Base-by-base conservation (phyloP, 2,797 vertebrate genomes). In the Eptatretus atami region DNA sequence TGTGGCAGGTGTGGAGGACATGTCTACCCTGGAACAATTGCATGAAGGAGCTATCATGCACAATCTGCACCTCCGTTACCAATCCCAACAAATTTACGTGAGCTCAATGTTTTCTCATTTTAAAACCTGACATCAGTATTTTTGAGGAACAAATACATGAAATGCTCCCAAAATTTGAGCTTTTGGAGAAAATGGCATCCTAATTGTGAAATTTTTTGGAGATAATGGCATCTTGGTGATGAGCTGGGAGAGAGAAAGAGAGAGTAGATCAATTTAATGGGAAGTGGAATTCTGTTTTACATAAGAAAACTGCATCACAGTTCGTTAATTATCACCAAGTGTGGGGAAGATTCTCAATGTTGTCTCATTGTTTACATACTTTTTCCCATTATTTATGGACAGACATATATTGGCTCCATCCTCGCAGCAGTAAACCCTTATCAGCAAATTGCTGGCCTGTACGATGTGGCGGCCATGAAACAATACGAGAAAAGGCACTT, bases 361-460 rank as follows among this genome's bases (percentile, higher is more conserved):
- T 61, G 57, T 61, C 25, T 61, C 25, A n/a, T 72, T 69, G 70
- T 69, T 70, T 61, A 8, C 0, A 70, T 72, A 44, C 68, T 0
- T 1, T 64, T n/a, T 13, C 44, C 53, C 19, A 13, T 6, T 44
- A 53, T 67, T 54, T 66, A 65, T 67, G 71, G 69, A 44, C 69
- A 87, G 85, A 87, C 83, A 65, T 86, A 84, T 72, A 86, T 87
- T 31, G 85, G 85, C 52, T 86, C 83, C 2, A 90, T 90, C 72
- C 70, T 90, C 75, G 81, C 80, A 1, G 83, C 85, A 6, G 81
- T 86, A 64, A 88, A 90, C 67, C 85, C 84, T 54, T 90, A 90
- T 67, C 84, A 84, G 69, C 73, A 73, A 71, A 82, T 90, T 53
- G 15, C 71, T 1, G 79, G 80, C 55, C 73, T 90, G 68, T 90